Percentiles rank a stretch among this genome's conserved stretches.
Conservation (phyloP, 37 sponge, comb jelly and placozoan genomes). For the Crambe crambe region DNA sequence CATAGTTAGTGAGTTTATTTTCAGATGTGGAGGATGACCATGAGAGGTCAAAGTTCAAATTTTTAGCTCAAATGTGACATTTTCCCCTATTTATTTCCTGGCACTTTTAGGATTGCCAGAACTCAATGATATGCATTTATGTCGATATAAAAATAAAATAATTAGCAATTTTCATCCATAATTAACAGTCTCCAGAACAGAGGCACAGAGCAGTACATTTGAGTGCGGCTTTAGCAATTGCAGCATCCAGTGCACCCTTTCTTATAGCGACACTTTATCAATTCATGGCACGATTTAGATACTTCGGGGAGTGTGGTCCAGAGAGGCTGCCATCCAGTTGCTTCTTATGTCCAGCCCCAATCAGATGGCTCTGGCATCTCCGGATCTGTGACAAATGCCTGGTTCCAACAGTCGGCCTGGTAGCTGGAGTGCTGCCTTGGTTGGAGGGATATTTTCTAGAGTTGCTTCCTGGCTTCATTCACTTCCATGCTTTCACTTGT, state of each 20-base stretch:
- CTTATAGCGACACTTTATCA: not conserved
- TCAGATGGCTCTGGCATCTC: slow-evolving; percentile 1
- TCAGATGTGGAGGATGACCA: too few species aligned
- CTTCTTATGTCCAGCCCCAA: slow-evolving; percentile 7
- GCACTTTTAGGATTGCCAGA: too few species aligned
- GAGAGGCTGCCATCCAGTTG: slow-evolving; percentile 6
- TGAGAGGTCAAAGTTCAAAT: too few species aligned
- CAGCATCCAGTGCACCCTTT: not conserved
- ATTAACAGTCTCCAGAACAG: too few species aligned
- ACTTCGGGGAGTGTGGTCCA: too few species aligned
- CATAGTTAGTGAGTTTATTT: too few species aligned
- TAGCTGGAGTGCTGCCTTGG: slow-evolving; percentile 15
- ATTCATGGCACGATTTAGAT: slow-evolving; percentile 7
- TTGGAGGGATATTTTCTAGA: slow-evolving; percentile 18
- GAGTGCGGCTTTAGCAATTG: not conserved
- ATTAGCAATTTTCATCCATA: too few species aligned
- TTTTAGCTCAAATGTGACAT: too few species aligned
- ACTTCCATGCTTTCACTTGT: slow-evolving; percentile 6
- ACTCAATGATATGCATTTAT: too few species aligned
- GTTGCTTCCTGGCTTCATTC: not conserved
- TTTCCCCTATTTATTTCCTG: too few species aligned
- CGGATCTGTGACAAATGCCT: not conserved
- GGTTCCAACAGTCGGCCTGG: slow-evolving; percentile 14
- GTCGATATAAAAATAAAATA: too few species aligned
- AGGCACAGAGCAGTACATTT: not conserved